phyloP scores from a whole-genome alignment of 2,797 vertebrate species.

The Hylomyscus alleni region DNA sequence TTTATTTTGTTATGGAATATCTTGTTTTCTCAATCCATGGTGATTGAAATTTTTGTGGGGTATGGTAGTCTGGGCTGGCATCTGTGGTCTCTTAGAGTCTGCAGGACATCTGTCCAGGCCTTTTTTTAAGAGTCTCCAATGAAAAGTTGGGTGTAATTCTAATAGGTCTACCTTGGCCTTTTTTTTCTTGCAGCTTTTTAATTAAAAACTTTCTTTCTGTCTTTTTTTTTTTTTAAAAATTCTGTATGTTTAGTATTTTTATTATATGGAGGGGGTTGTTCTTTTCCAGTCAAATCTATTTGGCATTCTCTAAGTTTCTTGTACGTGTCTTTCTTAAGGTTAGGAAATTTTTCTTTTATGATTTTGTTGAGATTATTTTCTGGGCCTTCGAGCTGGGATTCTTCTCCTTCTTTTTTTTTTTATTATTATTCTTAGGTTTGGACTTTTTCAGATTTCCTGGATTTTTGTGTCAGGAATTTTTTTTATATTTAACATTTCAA shows the following conservation, averaged over 20 bases:
- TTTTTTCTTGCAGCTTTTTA: background rate
- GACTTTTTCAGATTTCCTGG: background rate
- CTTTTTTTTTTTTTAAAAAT: background rate
- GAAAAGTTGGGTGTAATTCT: background rate
- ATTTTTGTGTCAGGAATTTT: background rate
- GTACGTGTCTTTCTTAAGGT: background rate
- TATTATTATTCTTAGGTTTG: background rate
- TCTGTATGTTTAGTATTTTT: background rate
- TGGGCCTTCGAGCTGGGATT: background rate
- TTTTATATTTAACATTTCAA: background rate
- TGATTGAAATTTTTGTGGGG: background rate
- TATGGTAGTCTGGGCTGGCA: background rate
- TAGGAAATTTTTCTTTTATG: background rate
- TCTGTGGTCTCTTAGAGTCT: background rate
- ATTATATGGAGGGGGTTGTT: background rate
- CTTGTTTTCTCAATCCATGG: background rate
- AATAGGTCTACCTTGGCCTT: background rate
- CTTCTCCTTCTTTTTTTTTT: background rate
- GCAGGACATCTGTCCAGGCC: background rate
- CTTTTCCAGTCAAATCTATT: background rate
- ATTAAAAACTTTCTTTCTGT: background rate
- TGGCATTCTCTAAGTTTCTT: background rate
- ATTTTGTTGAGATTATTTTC: background rate
- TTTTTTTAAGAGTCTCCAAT: background rate
- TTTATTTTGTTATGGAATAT: background rate